Evolutionary conservation across 2,888 invertebrate genomes (phyloP), one percentile per base, ranked within the genome.

Genomic region (Andrena chrysosceles): DNA sequence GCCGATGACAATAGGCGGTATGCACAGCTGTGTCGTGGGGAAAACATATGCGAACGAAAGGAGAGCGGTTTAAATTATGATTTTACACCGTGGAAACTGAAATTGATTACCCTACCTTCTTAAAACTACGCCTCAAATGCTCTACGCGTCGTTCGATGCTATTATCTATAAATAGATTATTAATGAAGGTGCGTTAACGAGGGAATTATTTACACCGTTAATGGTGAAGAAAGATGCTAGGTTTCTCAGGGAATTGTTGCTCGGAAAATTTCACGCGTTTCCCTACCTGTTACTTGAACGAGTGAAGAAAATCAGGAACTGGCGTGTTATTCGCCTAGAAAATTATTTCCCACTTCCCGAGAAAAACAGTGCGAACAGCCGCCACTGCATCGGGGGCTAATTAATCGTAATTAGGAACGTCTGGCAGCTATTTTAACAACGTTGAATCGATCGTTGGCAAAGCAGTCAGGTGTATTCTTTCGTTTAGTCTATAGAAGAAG

Each of bases 1-100:
- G 7, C 2, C 68, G 71, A n/a, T 16, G 74, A 87, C 87, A 87
- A 87, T 87, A 64, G 70, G 7, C 48, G 64, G 23, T 56, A 20
- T 23, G 62, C 56, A 42, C 52, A 59, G 42, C 42, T 66, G 56
- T 66, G 42, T n/a, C 74, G 63, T 64, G 64, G 54, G 33, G 23
- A 71, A 54, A 42, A 71, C 33, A 26, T 48, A 49, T 48, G 31
- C 26, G 13, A 52, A 29, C 49, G 6, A 20, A 62, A 13, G 20
- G 5, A 26, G 72, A 42, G 23, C 29, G 6, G 10, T 2, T 10
- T 35, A 16, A 59, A 60, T 66, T 35, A 52, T 49, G 35, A 59
- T 54, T 20, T 67, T 31, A 13, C 33, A 1, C 7, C 48, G 66
- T 7, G 49, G 60, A 26, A 7, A 13, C 42, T 1, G 48, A 35